A percentile compares a stretch with the other conserved stretches of the same genome.
phyloP scores from a whole-genome alignment of 2,113 vertebrate genomes.

The Seriola quinqueradiata region DNA sequence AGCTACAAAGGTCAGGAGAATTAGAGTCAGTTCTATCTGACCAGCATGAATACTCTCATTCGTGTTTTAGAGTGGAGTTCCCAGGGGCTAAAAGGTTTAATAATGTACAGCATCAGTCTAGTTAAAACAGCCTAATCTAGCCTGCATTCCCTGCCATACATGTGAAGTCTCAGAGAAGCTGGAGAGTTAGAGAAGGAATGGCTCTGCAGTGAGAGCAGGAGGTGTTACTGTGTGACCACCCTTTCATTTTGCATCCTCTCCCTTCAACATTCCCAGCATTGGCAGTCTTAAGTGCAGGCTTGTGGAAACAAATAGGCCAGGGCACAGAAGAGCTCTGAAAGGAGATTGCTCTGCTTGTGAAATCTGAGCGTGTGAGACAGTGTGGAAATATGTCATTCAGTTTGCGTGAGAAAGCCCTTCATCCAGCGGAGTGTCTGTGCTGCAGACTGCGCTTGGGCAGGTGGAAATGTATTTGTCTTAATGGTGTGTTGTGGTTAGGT shows the following conservation, averaged over 20 bases:
- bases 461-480: slow-evolving; percentile 57
- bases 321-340: slow-evolving; percentile 55
- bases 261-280: slow-evolving; percentile 30
- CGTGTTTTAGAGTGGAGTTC: slow-evolving; percentile 12
- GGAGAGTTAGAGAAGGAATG: slow-evolving; percentile 5
- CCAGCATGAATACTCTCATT: neutral
- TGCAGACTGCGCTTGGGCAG: slow-evolving; percentile 42
- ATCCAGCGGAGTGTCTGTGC: slow-evolving; percentile 37
- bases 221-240: slow-evolving; percentile 25
- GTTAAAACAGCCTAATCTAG: neutral
- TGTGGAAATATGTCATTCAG: slow-evolving; percentile 52
- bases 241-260: slow-evolving; percentile 34
- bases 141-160: neutral
- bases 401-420: slow-evolving; percentile 41
- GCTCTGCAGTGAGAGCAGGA: slow-evolving; percentile 16
- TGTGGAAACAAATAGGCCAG: slow-evolving; percentile 62
- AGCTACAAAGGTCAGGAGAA: slow-evolving; percentile 39
- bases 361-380: slow-evolving; percentile 43
- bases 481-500: slow-evolving; percentile 33
- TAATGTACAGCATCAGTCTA: neutral
- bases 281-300: slow-evolving; percentile 52
- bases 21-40: slow-evolving; percentile 13
- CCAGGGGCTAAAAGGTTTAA: slow-evolving; percentile 7
- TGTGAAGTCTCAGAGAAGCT: slow-evolving; percentile 10
- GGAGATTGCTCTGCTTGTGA: slow-evolving; percentile 55